These are phyloP conservation scores for Venustaconcha ellipsiformis DNA, from an alignment of 1,140 invertebrate genomes.

Conservation along the genomic window DNA sequence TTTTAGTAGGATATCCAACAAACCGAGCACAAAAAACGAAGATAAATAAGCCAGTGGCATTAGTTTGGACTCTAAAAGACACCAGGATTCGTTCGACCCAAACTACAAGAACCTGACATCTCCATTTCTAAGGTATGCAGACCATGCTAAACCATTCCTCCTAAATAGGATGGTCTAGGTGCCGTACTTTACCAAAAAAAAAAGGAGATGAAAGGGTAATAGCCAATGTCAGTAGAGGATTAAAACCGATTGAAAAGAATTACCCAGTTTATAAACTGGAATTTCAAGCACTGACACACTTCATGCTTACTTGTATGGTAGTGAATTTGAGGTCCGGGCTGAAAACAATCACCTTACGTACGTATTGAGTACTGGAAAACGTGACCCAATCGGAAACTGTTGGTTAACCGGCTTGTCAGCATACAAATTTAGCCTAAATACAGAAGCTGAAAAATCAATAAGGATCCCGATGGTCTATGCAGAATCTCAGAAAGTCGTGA, in stretches of 20 bases:
- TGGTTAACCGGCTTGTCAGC: conserved; percentile 8
- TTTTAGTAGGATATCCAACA: conserved; percentile 43
- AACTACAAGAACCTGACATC: conserved; percentile 8
- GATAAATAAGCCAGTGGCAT: background rate
- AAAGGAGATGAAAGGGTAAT: conserved; percentile 35
- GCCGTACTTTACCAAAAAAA: conserved; percentile 25
- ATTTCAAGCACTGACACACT: conserved; percentile 26
- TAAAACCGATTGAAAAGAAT: conserved; percentile 27
- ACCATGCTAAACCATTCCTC: conserved; percentile 4
- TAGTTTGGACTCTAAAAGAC: conserved; percentile 6
- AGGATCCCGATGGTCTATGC: conserved; percentile 12
- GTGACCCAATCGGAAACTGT: conserved; percentile 11
- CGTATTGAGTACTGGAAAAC: conserved; percentile 14
- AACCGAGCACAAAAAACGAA: conserved; percentile 12
- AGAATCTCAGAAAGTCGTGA: conserved; percentile 7
- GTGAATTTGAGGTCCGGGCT: conserved; percentile 22
- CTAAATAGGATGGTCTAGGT: conserved; percentile 22
- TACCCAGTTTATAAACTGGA: conserved; percentile 25
- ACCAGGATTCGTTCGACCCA: conserved; percentile 11
- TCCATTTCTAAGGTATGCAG: conserved; percentile 17
- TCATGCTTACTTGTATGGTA: conserved; percentile 22
- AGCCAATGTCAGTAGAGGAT: conserved; percentile 24
- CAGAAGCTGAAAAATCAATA: conserved; percentile 13
- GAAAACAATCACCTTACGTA: conserved; percentile 29
- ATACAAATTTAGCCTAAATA: conserved; percentile 19